A percentile compares a stretch with the other conserved stretches of the same genome.
Conservation (phyloP, 2,888 invertebrate species). For the Hemicrepidius hirtus region DNA sequence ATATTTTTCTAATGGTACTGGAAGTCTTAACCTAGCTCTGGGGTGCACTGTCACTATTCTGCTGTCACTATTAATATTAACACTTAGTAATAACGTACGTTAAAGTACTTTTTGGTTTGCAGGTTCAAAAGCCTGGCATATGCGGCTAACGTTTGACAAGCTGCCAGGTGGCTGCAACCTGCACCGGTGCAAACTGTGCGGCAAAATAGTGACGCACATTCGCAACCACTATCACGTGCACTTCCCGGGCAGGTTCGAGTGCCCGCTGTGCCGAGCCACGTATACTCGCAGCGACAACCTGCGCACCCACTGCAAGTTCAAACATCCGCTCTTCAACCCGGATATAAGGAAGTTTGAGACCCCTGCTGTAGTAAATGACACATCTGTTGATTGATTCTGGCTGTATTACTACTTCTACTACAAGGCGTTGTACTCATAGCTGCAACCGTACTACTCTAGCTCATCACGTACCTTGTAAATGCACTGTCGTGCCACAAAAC, state of each 20-base stretch:
- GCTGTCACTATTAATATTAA: conserved; percentile 65
- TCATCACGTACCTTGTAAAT: conserved; percentile 50
- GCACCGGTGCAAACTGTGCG: conserved; percentile 95
- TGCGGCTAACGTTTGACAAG: conserved; percentile 95
- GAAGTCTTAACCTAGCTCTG: conserved; percentile 65
- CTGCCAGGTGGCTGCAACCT: conserved; percentile 94
- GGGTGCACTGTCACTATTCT: conserved; percentile 72
- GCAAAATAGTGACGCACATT: conserved; percentile 96
- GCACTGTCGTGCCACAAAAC: conserved; percentile 41
- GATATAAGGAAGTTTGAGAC: conserved; percentile 91
- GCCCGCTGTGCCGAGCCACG: conserved; percentile 92
- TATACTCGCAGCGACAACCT: conserved; percentile 95
- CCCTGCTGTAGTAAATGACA: conserved; percentile 76
- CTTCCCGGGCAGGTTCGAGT: conserved; percentile 94
- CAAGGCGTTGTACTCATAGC: conserved; percentile 68
- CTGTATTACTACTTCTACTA: conserved; percentile 70
- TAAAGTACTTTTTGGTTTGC: conserved; percentile 74
- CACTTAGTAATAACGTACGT: conserved; percentile 56
- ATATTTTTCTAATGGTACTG: conserved; percentile 47
- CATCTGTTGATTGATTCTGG: conserved; percentile 73
- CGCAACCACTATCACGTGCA: conserved; percentile 96
- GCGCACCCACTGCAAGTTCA: conserved; percentile 94
- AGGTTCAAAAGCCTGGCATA: conserved; percentile 97
- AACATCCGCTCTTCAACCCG: conserved; percentile 90
- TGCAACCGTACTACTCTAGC: conserved; percentile 55